phyloP scores from a whole-genome alignment of 2,888 invertebrate species.

The Sepiola atlantica region DNA sequence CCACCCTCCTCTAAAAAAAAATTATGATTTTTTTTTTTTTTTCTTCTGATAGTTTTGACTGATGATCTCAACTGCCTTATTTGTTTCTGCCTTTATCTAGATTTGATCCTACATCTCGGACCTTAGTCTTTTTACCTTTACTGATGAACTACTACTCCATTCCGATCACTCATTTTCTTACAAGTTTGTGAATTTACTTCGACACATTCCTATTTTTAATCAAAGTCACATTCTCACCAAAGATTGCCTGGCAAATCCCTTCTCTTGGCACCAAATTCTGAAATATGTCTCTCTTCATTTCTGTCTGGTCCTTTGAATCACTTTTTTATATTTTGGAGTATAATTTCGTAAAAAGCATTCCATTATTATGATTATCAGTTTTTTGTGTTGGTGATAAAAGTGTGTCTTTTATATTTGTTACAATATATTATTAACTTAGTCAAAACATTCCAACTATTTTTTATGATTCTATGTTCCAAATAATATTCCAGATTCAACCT shows the following conservation, averaged over 20 bases:
- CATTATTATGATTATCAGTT: background rate
- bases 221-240: constrained; percentile 12
- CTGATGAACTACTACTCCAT: background rate
- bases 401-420: background rate
- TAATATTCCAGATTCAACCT: background rate
- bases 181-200: background rate
- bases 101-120: background rate
- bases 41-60: background rate
- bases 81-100: background rate
- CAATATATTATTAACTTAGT: background rate
- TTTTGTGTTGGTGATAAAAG: background rate
- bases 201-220: background rate
- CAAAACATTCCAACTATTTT: background rate
- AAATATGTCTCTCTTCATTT: background rate
- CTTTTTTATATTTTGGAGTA: background rate
- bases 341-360: background rate
- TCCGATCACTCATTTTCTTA: background rate
- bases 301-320: background rate
- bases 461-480: background rate
- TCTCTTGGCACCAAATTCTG: background rate
- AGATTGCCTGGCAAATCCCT: background rate
- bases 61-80: constrained; percentile 6
- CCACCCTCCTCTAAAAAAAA: background rate
- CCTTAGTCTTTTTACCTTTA: background rate
- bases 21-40: background rate